A percentile compares a stretch with the other conserved stretches of the same genome.
Evolutionary conservation across 2,797 vertebrate species (phyloP).

Genomic region (Anabacerthia variegaticeps): DNA sequence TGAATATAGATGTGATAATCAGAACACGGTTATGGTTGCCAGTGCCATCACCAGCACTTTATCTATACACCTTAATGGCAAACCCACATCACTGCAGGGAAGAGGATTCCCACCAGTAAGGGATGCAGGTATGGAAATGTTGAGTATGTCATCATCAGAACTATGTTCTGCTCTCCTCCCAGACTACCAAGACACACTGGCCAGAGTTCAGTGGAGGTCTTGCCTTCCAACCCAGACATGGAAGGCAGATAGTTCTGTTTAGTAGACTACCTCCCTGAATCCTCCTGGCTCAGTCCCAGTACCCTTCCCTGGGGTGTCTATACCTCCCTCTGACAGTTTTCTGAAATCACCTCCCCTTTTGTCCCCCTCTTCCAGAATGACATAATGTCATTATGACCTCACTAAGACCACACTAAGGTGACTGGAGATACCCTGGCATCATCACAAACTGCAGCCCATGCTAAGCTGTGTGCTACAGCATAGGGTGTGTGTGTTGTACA

Average conservation of each 20-base stretch:
- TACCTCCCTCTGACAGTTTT: background rate
- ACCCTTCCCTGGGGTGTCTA: background rate
- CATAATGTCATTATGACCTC: background rate
- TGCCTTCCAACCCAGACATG: background rate
- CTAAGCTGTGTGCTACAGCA: background rate
- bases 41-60: background rate
- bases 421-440: background rate
- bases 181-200: background rate
- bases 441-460: background rate
- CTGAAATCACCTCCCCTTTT: background rate
- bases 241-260: background rate
- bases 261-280: background rate
- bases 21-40: background rate
- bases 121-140: background rate
- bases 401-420: no score
- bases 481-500: fast-evolving
- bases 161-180: background rate
- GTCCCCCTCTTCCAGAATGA: background rate
- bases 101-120: background rate
- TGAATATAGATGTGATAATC: background rate
- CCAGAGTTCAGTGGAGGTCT: background rate
- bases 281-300: background rate
- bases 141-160: background rate
- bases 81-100: no score
- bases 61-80: background rate